phyloP scores from a whole-genome alignment of 2,113 vertebrate genomes.

The Protobothrops flavoviridis region DNA sequence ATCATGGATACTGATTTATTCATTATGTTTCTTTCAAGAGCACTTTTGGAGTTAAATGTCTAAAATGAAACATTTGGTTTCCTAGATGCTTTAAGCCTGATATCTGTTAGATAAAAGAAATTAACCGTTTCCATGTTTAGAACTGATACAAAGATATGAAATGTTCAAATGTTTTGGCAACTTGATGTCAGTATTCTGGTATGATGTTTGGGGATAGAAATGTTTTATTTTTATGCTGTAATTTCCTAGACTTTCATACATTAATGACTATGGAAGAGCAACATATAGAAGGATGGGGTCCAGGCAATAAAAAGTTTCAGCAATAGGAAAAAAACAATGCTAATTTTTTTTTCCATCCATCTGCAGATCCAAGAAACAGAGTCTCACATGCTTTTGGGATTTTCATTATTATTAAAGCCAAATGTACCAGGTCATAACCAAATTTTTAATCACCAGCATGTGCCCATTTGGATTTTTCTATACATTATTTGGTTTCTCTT shows the following conservation, averaged over 20 bases:
- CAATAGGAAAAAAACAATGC: background rate
- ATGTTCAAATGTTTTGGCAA: background rate
- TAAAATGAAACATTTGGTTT: background rate
- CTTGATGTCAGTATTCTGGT: background rate
- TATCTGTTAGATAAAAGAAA: background rate
- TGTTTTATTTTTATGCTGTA: background rate
- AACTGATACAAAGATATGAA: background rate
- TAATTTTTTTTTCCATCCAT: background rate
- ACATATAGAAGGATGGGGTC: background rate
- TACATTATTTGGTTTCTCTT: conserved; percentile 1
- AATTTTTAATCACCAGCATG: conserved; percentile 19
- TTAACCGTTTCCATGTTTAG: background rate
- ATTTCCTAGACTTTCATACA: background rate
- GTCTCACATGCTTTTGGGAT: conserved; percentile 8
- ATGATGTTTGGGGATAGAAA: background rate
- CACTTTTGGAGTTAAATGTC: background rate
- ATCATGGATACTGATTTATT: background rate
- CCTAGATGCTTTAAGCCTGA: background rate
- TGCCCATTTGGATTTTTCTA: background rate
- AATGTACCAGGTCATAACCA: background rate
- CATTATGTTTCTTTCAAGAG: background rate
- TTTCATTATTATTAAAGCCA: conserved; percentile 9
- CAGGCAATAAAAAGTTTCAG: background rate
- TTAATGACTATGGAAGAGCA: background rate
- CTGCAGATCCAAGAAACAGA: background rate